Percentiles rank a stretch among this genome's conserved stretches.
Evolutionary conservation across 2,113 vertebrate genomes (phyloP).

Genomic region (Callipepla squamata): DNA sequence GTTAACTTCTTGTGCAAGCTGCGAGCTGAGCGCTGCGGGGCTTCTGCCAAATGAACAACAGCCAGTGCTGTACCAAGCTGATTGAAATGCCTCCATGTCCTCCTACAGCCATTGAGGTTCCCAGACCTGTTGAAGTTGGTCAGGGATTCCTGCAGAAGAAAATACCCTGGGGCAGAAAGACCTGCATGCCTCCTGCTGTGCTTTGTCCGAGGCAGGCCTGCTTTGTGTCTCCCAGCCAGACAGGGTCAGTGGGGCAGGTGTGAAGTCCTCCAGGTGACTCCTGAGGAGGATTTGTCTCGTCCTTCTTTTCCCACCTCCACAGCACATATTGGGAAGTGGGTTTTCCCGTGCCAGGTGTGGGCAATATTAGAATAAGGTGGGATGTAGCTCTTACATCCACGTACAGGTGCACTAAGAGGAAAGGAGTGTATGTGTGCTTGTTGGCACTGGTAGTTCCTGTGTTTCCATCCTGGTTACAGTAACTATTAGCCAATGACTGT

Average conservation of each 20-base stretch:
- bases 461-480: neutral
- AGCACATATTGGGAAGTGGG: neutral
- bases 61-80: neutral
- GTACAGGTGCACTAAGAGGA: neutral
- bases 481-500: neutral
- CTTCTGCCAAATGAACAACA: neutral
- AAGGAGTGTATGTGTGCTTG: neutral
- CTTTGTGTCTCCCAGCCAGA: accelerated
- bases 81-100: accelerated
- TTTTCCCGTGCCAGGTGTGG: neutral
- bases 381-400: neutral
- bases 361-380: neutral
- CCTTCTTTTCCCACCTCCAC: neutral
- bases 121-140: neutral
- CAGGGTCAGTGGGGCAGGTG: neutral
- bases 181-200: neutral
- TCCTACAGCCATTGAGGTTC: neutral
- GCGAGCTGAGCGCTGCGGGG: neutral
- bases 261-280: neutral
- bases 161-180: neutral
- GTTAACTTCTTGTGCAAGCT: neutral
- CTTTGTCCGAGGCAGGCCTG: neutral
- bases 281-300: neutral
- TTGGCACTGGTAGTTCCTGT: neutral
- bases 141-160: neutral